Conservation (phyloP, 2,888 invertebrate genomes). For the Allygus modestus region DNA sequence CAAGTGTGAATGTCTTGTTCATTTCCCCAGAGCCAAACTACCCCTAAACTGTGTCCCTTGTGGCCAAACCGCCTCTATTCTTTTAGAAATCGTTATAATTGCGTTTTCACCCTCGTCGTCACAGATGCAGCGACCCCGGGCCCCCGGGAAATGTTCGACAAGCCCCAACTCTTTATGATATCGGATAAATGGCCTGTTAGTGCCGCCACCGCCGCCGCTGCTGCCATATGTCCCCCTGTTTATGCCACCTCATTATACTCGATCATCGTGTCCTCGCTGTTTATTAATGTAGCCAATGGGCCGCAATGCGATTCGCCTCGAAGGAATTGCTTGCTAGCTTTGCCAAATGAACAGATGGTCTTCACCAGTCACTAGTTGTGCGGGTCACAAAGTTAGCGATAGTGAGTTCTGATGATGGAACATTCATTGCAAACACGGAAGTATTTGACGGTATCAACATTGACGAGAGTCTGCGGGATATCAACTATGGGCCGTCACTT, state of each 20-base stretch:
- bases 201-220: no score
- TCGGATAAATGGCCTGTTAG: conserved; percentile 58
- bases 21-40: conserved; percentile 62
- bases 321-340: not conserved
- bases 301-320: conserved; percentile 38
- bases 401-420: no score
- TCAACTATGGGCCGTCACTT: no score
- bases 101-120: conserved; percentile 61
- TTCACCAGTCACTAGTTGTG: not conserved
- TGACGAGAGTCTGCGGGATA: no score
- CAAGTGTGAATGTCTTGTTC: conserved; percentile 61
- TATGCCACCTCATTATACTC: conserved; percentile 50
- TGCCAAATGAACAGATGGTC: conserved; percentile 32
- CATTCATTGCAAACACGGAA: no score
- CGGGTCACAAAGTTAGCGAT: not conserved
- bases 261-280: conserved; percentile 38
- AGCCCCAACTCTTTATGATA: conserved; percentile 57
- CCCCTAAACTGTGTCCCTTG: conserved; percentile 55
- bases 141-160: conserved; percentile 56
- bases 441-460: no score
- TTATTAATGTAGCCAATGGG: conserved; percentile 49
- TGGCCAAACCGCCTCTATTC: conserved; percentile 61
- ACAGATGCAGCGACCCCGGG: conserved; percentile 55
- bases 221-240: conserved; percentile 55
- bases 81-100: conserved; percentile 63